Conservation (phyloP, 2,797 vertebrate species). For the Muscicapa comitata region DNA sequence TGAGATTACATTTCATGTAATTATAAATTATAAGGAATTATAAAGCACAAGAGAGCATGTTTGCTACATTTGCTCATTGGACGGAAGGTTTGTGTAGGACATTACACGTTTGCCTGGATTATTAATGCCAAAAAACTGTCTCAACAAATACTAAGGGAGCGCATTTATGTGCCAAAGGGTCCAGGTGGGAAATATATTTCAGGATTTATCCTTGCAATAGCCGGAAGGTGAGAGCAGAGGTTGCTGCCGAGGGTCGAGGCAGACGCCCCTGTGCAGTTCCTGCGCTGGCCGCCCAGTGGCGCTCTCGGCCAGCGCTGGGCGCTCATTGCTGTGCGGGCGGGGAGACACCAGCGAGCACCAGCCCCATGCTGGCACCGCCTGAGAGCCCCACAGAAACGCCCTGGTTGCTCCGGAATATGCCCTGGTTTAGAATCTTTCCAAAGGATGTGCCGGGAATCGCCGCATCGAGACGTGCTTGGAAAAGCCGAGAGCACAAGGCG, state of each 20-base stretch:
- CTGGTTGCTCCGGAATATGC: neutral
- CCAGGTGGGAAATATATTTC: neutral
- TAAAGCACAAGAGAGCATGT: no score
- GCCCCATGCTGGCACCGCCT: fast-evolving
- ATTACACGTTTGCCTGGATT: neutral
- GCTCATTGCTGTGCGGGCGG: fast-evolving
- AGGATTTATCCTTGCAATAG: neutral
- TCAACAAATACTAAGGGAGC: neutral
- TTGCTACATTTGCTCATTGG: fast-evolving
- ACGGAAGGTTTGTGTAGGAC: fast-evolving
- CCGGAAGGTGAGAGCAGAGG: fast-evolving
- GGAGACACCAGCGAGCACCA: fast-evolving
- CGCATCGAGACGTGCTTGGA: neutral
- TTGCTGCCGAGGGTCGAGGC: fast-evolving
- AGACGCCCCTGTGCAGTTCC: neutral
- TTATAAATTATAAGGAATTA: no score
- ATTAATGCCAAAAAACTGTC: neutral
- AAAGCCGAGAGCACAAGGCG: neutral
- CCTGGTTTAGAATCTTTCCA: neutral
- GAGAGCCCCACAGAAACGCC: neutral
- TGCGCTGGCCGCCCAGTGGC: neutral
- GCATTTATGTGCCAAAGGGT: neutral
- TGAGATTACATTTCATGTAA: no score
- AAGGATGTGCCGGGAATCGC: neutral
- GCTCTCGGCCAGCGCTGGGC: neutral